Conservation (phyloP, 2,888 invertebrate genomes). For the Brassicogethes aeneus region DNA sequence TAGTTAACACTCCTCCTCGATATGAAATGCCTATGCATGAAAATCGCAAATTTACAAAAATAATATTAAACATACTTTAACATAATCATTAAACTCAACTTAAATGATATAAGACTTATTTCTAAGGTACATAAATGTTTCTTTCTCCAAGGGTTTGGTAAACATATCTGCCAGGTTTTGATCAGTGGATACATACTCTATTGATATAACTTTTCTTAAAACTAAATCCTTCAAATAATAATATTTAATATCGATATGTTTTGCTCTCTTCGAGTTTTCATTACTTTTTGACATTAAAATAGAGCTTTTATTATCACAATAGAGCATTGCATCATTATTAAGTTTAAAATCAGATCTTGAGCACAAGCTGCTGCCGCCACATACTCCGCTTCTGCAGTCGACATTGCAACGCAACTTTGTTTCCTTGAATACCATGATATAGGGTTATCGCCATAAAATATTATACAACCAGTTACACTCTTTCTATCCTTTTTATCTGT, state of each 20-base stretch:
- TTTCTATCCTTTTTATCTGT: constrained; percentile 8
- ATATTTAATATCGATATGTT: constrained; percentile 12
- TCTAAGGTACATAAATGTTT: constrained; percentile 6
- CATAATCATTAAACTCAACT: too few species aligned
- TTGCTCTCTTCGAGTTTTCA: constrained; percentile 12
- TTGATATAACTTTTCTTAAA: constrained; percentile 5
- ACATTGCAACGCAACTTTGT: constrained; percentile 10
- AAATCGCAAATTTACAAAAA: too few species aligned
- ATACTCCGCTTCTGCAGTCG: constrained; percentile 11
- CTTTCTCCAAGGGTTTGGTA: constrained; percentile 9
- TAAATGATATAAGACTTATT: constrained; percentile 2
- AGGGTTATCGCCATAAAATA: constrained; percentile 13
- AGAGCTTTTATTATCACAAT: constrained; percentile 9
- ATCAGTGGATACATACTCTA: constrained; percentile 11
- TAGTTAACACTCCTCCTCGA: constrained; percentile 9
- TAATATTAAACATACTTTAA: too few species aligned
- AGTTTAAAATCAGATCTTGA: constrained; percentile 3
- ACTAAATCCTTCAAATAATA: too few species aligned
- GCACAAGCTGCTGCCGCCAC: constrained; percentile 3
- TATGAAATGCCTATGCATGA: constrained; percentile 5
- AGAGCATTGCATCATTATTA: constrained; percentile 2
- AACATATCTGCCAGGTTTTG: too few species aligned
- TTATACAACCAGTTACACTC: constrained; percentile 14
- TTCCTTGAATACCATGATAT: constrained; percentile 10
- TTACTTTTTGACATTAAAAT: constrained; percentile 11